phyloP scores from a whole-genome alignment of 1,140 invertebrate species.

The Sitophilus oryzae region DNA sequence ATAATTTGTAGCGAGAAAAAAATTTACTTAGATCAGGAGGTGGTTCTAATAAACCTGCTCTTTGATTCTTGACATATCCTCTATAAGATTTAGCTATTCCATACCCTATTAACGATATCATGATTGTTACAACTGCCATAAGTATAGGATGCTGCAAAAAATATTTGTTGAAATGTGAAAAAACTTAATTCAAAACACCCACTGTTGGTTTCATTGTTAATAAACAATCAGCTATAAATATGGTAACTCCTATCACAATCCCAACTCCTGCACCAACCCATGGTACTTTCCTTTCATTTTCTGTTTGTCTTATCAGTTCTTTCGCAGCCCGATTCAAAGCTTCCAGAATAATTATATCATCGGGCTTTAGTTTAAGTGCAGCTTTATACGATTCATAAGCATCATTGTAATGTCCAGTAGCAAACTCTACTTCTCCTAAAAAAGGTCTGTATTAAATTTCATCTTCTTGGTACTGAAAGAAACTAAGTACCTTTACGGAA shows the following conservation, averaged over 20 bases:
- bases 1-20: not conserved
- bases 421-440: slow-evolving; percentile 60
- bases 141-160: slow-evolving; percentile 52
- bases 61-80: slow-evolving; percentile 52
- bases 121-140: slow-evolving; percentile 54
- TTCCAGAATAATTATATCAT: slow-evolving; percentile 59
- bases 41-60: slow-evolving; percentile 50
- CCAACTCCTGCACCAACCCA: slow-evolving; percentile 71
- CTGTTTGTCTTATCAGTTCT: slow-evolving; percentile 53
- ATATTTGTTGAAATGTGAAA: not conserved
- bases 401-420: slow-evolving; percentile 60
- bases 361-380: slow-evolving; percentile 61
- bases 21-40: slow-evolving; percentile 46
- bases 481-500: slow-evolving; percentile 57
- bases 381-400: slow-evolving; percentile 66
- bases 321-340: slow-evolving; percentile 58
- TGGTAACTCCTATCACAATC: slow-evolving; percentile 61
- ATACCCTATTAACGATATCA: slow-evolving; percentile 56
- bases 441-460: not conserved
- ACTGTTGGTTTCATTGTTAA: slow-evolving; percentile 63
- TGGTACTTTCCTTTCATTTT: slow-evolving; percentile 65
- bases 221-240: slow-evolving; percentile 65
- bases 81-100: slow-evolving; percentile 50
- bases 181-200: slow-evolving; percentile 35
- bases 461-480: not conserved